Conservation (phyloP, 2,113 vertebrate species). For the Mesocricetus auratus region DNA sequence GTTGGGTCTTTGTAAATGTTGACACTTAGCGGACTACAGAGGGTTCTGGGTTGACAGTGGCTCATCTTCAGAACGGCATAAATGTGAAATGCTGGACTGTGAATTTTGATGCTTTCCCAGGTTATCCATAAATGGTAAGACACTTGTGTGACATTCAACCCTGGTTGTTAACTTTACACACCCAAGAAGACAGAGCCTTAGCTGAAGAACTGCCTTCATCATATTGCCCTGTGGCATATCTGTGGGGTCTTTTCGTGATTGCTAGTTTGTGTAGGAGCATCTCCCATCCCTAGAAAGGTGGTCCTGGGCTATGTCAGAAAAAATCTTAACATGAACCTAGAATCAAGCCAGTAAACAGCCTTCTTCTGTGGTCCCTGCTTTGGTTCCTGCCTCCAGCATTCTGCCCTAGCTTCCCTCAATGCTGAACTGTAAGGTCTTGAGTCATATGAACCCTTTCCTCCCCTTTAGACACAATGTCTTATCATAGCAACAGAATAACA, state of each 20-base stretch:
- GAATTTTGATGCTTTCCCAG: not conserved
- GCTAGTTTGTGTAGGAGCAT: not conserved
- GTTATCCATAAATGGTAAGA: not conserved
- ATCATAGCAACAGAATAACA: not conserved
- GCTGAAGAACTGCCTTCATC: not conserved
- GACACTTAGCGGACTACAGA: not conserved
- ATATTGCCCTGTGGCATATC: not conserved
- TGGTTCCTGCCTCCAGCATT: not conserved
- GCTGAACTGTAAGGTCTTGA: not conserved
- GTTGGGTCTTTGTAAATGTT: not conserved
- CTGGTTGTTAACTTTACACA: not conserved
- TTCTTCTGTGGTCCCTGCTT: not conserved
- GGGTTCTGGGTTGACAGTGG: not conserved
- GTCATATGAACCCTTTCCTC: not conserved
- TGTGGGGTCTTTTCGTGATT: not conserved
- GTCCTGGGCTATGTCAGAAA: not conserved
- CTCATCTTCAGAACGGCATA: not conserved
- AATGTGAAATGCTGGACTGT: not conserved
- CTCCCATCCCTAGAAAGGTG: not conserved
- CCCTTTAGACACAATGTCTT: not conserved
- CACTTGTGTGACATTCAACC: not conserved
- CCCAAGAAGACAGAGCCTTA: not conserved
- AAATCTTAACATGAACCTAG: not conserved
- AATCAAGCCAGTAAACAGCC: not conserved
- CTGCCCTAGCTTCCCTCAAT: not conserved